Percentiles rank a stretch among this genome's conserved stretches.
Conservation (phyloP, 2,888 invertebrate species). For the Agrilus biguttatus region DNA sequence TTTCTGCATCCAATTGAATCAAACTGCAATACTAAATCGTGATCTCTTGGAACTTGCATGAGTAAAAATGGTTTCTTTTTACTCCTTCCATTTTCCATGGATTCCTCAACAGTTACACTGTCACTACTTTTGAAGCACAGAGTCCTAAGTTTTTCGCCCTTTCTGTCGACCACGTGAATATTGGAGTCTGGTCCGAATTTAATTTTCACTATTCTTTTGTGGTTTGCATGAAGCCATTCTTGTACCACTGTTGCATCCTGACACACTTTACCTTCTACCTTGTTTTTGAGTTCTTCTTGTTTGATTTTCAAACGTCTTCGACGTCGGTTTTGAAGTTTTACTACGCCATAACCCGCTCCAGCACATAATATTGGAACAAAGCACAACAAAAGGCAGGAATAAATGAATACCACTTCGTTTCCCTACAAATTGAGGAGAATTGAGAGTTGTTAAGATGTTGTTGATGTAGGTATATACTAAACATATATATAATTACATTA, state of each 20-base stretch:
- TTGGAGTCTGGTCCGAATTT: constrained; percentile 82
- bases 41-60: constrained; percentile 71
- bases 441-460: constrained; percentile 8
- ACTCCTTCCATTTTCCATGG: constrained; percentile 60
- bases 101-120: constrained; percentile 73
- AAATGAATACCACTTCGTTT: constrained; percentile 94
- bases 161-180: constrained; percentile 75
- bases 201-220: constrained; percentile 76
- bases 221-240: constrained; percentile 88
- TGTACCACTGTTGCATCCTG: constrained; percentile 87
- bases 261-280: constrained; percentile 42
- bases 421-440: constrained; percentile 44
- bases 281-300: constrained; percentile 50
- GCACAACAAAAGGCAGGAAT: constrained; percentile 79
- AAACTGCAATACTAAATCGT: constrained; percentile 85
- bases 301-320: constrained; percentile 67
- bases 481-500: too few species aligned
- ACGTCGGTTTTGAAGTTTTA: constrained; percentile 78
- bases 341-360: constrained; percentile 82
- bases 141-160: constrained; percentile 79
- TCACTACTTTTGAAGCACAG: constrained; percentile 65
- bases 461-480: neutral
- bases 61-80: constrained; percentile 73
- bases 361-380: constrained; percentile 89
- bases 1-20: constrained; percentile 65